Evolutionary conservation across 2,888 invertebrate genomes (phyloP), one percentile per base, ranked within the genome.

Genomic region (Folsomia manolachei): DNA sequence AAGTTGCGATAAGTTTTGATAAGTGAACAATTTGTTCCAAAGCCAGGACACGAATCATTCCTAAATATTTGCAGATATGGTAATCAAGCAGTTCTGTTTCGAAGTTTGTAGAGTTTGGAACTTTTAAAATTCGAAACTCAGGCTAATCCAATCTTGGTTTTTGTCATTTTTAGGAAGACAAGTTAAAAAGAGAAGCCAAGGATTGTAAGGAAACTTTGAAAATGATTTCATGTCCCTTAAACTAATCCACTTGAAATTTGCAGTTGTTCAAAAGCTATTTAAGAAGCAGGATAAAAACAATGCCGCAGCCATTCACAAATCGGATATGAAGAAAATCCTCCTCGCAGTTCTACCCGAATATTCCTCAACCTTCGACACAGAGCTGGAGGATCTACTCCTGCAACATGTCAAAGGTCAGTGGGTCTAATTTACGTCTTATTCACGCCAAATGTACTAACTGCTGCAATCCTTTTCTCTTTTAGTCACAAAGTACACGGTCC

Each of bases 261-360:
- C 63, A 78, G 79, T 74, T 60, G 73, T 79, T 19, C 77, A 78
- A 69, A 79, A 79, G 66, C 70, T 69, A 21, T 79, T 79, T 74
- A 77, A 76, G 25, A 77, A 74, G 23, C 71, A 72, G 39, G 79
- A 79, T 63, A 62, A 67, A n/a, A 73, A 63, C 53, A 64, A 61
- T 7, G 64, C 76, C 1, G 77, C 72, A 18, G 77, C 79, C 1
- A 75, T 79, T 14, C 63, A 73, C 51, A 73, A 71, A 26, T 67
- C 67, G 1, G 75, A 75, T 52, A 75, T 79, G 75, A 70, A 71
- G 2, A 66, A 67, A 2, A 72, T 79, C 11, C 63, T 79, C 1
- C 68, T 62, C n/a, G 51, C 71, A 7, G 71, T 76, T 9, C 68
- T 75, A 27, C 69, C 77, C 19, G 71, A 74, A 39, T 75, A 66